Evolutionary conservation across 1,140 invertebrate species (phyloP), one percentile per base, ranked within the genome.

Genomic region (Mya arenaria): DNA sequence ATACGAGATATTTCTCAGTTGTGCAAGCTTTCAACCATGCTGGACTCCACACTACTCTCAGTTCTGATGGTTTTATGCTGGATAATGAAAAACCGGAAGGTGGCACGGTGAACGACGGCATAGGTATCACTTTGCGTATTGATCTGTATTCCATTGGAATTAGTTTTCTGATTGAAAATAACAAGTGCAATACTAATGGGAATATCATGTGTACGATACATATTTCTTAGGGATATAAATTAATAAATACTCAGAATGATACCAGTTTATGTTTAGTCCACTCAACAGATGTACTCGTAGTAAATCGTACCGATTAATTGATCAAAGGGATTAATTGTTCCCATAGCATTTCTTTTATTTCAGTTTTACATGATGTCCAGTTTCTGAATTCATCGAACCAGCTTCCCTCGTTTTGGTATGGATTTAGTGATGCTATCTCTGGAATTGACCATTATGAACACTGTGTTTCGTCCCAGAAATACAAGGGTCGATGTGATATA

Each of bases 101-200:
- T 8, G 84, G 84, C 60, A 58, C 77, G n/a, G 79, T 85, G 10
- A 37, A 77, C 44, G 84, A 85, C 68, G 84, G 84, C 8, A 17
- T 37, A 13, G 79, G 84, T 85, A 77, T 23, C 8, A 58, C 28
- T 6, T 8, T 58, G 23, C 28, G 19, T 10, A 13, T 6, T 58
- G 8, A 8, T 58, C 56, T 19, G 28, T 6, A 58, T 10, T 6
- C 8, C 8, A 23, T 58, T 10, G 19, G 8, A 8, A 13, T 13
- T 10, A 58, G 28, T 6, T 23, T 13, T 58, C 8, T 23, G 19
- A 13, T 58, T 58, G 6, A 58, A 23, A 13, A 58, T 58, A 8
- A 23, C 28, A 23, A 10, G 56, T 23, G 6, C 8, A 23, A 6
- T 13, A 13, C 8, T 10, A 58, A 13, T 23, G 28, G 19, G 28